Percentiles rank a stretch among this genome's conserved stretches.
Evolutionary conservation across 2,888 invertebrate genomes (phyloP).

Genomic region (Sinelater perroti): DNA sequence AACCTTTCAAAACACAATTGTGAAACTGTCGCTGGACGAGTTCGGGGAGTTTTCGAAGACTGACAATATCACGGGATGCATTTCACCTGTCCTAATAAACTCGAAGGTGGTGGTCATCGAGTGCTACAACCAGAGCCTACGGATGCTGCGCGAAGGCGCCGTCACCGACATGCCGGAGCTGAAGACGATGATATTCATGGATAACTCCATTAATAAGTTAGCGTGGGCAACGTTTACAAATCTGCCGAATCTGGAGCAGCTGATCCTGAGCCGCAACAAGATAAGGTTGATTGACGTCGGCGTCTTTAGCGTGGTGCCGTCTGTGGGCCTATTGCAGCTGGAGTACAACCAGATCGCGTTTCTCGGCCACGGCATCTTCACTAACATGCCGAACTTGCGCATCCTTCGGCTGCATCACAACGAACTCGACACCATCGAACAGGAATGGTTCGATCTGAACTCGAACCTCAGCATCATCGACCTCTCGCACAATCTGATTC

Average conservation of each 20-base stretch:
- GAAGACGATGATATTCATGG: constrained; percentile 19
- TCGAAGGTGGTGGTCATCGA: constrained; percentile 12
- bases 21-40: constrained; percentile 28
- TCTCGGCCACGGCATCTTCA: constrained; percentile 22
- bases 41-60: constrained; percentile 24
- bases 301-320: constrained; percentile 24
- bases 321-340: constrained; percentile 8
- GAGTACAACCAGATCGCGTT: constrained; percentile 22
- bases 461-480: constrained; percentile 13
- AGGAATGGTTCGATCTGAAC: constrained; percentile 23
- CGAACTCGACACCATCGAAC: constrained; percentile 17
- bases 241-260: constrained; percentile 24
- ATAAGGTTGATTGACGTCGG: constrained; percentile 26
- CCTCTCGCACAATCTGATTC: constrained; percentile 23
- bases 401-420: constrained; percentile 23
- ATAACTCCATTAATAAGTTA: constrained; percentile 31
- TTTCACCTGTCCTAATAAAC: constrained; percentile 11
- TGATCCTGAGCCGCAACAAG: constrained; percentile 24
- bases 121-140: constrained; percentile 25
- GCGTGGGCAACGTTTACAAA: constrained; percentile 27
- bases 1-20: constrained; percentile 12
- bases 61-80: constrained; percentile 11
- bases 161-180: constrained; percentile 28
- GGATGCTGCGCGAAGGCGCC: constrained; percentile 19
- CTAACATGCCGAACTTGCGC: constrained; percentile 17